These are phyloP conservation scores for Cheilosia urbana DNA, from an alignment of 2,888 invertebrate species.

Conservation along the genomic window DNA sequence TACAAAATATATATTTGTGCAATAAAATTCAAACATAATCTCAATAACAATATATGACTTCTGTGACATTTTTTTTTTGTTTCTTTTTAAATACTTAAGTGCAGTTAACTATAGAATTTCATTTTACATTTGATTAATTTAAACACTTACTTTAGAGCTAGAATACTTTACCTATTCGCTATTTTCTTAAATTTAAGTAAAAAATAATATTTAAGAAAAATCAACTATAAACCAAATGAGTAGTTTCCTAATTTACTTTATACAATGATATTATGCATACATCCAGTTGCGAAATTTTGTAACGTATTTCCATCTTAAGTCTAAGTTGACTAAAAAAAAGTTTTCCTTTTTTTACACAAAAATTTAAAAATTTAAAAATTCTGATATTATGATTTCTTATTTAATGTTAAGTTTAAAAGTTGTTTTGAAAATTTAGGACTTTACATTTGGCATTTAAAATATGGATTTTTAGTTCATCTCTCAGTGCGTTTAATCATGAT, in stretches of 20 bases:
- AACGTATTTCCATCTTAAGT: constrained; percentile 54
- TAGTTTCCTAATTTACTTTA: constrained; percentile 55
- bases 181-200: constrained; percentile 43
- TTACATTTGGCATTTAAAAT: constrained; percentile 72
- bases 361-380: constrained; percentile 52
- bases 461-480: constrained; percentile 55
- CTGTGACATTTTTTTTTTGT: neutral
- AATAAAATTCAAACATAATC: constrained; percentile 62
- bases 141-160: constrained; percentile 60
- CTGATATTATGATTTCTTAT: neutral
- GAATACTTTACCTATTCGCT: constrained; percentile 22
- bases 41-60: constrained; percentile 52
- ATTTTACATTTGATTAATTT: constrained; percentile 61
- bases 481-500: constrained; percentile 44
- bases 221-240: constrained; percentile 3
- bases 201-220: constrained; percentile 37
- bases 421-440: constrained; percentile 59
- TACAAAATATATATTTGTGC: constrained; percentile 74
- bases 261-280: constrained; percentile 64
- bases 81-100: constrained; percentile 48
- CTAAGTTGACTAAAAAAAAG: constrained; percentile 43
- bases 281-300: constrained; percentile 7
- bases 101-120: constrained; percentile 59
- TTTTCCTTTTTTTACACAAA: constrained; percentile 51
- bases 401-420: constrained; percentile 32